phyloP scores from a whole-genome alignment of 2,113 vertebrate species.

The Triplophysa siluroides region DNA sequence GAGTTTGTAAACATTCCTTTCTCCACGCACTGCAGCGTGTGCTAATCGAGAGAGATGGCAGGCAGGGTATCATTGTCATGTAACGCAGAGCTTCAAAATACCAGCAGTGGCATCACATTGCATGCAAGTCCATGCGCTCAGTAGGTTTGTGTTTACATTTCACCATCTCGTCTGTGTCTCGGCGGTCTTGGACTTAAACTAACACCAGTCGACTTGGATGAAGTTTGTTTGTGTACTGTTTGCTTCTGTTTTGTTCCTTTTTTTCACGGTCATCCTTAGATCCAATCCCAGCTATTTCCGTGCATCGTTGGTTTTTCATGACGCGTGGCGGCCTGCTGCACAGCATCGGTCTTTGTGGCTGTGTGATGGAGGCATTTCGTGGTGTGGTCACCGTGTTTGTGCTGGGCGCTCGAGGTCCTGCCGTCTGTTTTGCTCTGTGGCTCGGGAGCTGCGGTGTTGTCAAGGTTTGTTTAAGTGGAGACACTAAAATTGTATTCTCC shows the following conservation, averaged over 20 bases:
- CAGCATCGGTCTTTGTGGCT: neutral
- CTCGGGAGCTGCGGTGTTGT: neutral
- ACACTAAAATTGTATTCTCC: neutral
- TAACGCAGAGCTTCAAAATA: conserved; percentile 43
- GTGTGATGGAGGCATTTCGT: neutral
- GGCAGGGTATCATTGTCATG: conserved; percentile 21
- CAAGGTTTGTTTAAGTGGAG: neutral
- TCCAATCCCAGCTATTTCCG: neutral
- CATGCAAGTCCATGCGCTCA: neutral
- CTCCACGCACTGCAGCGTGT: conserved; percentile 56
- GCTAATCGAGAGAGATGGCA: conserved; percentile 43
- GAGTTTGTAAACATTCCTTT: conserved; percentile 72
- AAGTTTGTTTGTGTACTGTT: too few species aligned
- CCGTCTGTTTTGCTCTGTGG: neutral
- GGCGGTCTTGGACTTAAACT: too few species aligned
- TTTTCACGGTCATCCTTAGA: neutral
- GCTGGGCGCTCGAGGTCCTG: neutral
- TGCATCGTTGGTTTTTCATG: neutral
- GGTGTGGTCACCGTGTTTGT: neutral
- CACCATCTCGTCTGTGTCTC: neutral
- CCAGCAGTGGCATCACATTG: neutral
- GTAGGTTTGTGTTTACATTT: neutral
- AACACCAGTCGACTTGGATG: too few species aligned
- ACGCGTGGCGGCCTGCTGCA: too few species aligned
- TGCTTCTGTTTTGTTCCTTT: neutral